phyloP scores from a whole-genome alignment of 2,797 vertebrate species.

The Nasua narica region DNA sequence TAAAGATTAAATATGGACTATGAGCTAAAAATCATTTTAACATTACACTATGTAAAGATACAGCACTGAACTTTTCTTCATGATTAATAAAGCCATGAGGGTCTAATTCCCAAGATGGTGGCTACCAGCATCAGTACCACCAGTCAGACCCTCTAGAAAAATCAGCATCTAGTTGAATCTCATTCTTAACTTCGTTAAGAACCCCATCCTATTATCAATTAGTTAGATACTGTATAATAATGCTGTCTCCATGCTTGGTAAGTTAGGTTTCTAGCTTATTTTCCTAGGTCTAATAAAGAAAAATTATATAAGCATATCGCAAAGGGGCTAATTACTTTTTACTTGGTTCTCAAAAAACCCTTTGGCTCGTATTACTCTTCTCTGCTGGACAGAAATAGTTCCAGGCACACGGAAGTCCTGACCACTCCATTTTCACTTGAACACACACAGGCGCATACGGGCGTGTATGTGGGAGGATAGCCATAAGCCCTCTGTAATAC shows the following conservation, averaged over 20 bases:
- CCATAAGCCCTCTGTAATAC: neutral
- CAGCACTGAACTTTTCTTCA: neutral
- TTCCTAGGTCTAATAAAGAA: neutral
- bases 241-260: neutral
- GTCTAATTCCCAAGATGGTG: neutral
- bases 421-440: neutral
- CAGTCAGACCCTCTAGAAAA: neutral
- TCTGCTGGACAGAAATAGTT: neutral
- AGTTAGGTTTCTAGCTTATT: neutral
- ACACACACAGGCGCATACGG: neutral
- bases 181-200: neutral
- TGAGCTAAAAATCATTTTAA: neutral
- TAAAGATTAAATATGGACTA: neutral
- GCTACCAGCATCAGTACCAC: neutral
- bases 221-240: neutral
- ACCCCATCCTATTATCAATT: neutral
- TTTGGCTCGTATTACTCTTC: neutral
- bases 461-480: neutral
- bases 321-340: neutral
- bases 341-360: constrained; percentile 3
- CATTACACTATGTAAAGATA: neutral
- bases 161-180: neutral
- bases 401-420: neutral
- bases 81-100: neutral
- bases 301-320: neutral